phyloP scores from a whole-genome alignment of 1,140 invertebrate species.

The Macrobrachium rosenbergii region DNA sequence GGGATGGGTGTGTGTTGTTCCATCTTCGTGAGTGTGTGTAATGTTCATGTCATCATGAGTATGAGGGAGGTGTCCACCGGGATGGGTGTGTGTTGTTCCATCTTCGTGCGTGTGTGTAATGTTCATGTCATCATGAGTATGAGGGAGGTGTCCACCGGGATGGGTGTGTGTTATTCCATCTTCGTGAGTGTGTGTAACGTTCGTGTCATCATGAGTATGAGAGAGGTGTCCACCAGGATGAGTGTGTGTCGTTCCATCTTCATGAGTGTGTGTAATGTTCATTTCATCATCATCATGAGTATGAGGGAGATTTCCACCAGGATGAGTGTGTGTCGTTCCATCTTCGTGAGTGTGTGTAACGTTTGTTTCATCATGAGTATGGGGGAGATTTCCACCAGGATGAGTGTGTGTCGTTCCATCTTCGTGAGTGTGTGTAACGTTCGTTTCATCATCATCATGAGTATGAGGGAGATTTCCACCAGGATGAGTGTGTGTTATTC shows the following conservation, averaged over 20 bases:
- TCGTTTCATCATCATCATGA: neutral
- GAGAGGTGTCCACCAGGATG: neutral
- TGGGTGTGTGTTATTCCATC: conserved; percentile 5
- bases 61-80: neutral
- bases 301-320: conserved; percentile 28
- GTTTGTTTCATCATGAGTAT: conserved; percentile 16
- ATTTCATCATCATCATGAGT: conserved; percentile 19
- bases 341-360: conserved; percentile 33
- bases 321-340: conserved; percentile 36
- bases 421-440: neutral
- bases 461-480: neutral
- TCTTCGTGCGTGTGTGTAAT: neutral
- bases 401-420: too few relatives aligned
- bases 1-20: neutral
- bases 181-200: neutral
- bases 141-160: neutral
- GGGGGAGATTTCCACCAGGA: neutral
- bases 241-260: neutral
- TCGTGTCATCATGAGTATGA: neutral
- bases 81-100: neutral
- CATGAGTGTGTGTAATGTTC: conserved; percentile 13
- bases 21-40: neutral
- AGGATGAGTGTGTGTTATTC: conserved; percentile 1
- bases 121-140: neutral
- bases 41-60: neutral